A percentile compares a stretch with the other conserved stretches of the same genome.
Conservation (phyloP, 53 echinoderm and acorn worm genomes). For the Patiria pectinifera region DNA sequence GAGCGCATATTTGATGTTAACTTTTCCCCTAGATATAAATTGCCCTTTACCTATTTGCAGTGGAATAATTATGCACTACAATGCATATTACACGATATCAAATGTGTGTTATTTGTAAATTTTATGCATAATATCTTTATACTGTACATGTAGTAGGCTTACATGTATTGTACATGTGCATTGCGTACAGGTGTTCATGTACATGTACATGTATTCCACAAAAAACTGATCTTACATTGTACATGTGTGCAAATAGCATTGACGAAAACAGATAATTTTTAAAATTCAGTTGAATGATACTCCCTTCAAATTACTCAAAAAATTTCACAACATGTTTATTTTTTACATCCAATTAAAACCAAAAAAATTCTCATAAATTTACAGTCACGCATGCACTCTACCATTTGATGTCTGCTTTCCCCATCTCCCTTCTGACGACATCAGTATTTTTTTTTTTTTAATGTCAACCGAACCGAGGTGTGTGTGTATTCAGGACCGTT, state of each 20-base stretch:
- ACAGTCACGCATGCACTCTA: background rate
- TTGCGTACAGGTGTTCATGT: background rate
- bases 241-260: background rate
- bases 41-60: too few species aligned
- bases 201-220: conserved; percentile 23
- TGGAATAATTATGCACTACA: too few species aligned
- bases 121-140: too few species aligned
- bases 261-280: too few species aligned
- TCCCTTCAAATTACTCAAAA: too few species aligned
- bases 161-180: background rate
- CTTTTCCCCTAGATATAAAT: too few species aligned
- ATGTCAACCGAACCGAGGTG: conserved; percentile 19
- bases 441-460: conserved; percentile 27
- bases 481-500: conserved; percentile 31
- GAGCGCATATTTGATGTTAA: too few species aligned
- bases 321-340: background rate
- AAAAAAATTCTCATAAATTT: background rate
- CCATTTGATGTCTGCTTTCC: background rate
- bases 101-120: too few species aligned
- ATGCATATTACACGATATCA: too few species aligned
- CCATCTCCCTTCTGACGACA: background rate
- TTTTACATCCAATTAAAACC: background rate
- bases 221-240: background rate
- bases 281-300: too few species aligned
- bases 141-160: background rate